Evolutionary conservation across 1,140 invertebrate genomes (phyloP).

Genomic region (silkworm (Bombyx mori)): DNA sequence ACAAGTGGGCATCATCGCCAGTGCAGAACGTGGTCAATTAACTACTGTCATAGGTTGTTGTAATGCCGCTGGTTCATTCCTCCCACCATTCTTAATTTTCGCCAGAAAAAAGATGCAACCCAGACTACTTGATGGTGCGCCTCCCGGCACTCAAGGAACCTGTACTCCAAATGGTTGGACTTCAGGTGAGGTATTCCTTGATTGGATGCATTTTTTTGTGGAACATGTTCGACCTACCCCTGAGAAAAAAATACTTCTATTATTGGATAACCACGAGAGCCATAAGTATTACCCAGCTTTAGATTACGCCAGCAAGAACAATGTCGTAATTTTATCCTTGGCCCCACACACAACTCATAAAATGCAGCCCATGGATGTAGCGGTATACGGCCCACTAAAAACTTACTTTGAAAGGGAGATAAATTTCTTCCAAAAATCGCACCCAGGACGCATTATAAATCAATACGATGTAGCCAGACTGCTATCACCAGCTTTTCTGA

Average conservation of each 20-base stretch:
- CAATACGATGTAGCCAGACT: too few species aligned
- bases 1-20: slow-evolving; percentile 32
- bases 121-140: slow-evolving; percentile 23
- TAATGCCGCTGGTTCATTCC: slow-evolving; percentile 34
- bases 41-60: slow-evolving; percentile 30
- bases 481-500: slow-evolving; percentile 37
- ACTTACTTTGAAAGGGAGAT: too few species aligned
- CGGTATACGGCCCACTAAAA: too few species aligned
- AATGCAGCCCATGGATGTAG: too few species aligned
- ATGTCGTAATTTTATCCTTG: slow-evolving; percentile 20
- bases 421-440: slow-evolving; percentile 15
- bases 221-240: slow-evolving; percentile 12
- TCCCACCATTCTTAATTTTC: slow-evolving; percentile 30
- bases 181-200: slow-evolving; percentile 21
- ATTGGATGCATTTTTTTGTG: slow-evolving; percentile 25
- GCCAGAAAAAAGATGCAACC: slow-evolving; percentile 25
- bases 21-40: slow-evolving; percentile 33
- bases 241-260: slow-evolving; percentile 11
- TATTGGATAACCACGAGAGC: too few species aligned
- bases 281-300: slow-evolving; percentile 20
- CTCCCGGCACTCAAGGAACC: slow-evolving; percentile 25
- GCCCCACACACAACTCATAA: slow-evolving; percentile 20
- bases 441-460: slow-evolving; percentile 26
- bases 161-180: slow-evolving; percentile 27
- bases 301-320: slow-evolving; percentile 16